Conservation (phyloP, 2,797 vertebrate genomes). For the Leptoclinus maculatus region DNA sequence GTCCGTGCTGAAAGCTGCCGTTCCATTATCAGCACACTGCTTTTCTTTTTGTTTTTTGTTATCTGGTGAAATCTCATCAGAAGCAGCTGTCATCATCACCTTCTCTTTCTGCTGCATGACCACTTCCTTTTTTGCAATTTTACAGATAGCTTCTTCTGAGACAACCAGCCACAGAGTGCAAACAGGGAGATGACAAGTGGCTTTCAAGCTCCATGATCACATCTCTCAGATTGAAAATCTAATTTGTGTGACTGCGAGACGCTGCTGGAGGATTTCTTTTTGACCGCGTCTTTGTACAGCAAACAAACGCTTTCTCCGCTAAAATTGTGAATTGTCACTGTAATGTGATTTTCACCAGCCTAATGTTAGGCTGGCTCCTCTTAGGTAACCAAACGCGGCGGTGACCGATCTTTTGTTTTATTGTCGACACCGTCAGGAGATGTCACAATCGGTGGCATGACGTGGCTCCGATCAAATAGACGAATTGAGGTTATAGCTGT, state of each 20-base stretch:
- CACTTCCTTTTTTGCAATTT: slow-evolving; percentile 63
- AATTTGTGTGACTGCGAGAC: slow-evolving; percentile 46
- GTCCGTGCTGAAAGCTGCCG: slow-evolving; percentile 22
- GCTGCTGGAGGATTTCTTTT: slow-evolving; percentile 24
- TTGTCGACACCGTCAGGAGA: slow-evolving; percentile 27
- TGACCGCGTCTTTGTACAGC: slow-evolving; percentile 12
- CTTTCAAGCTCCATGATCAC: slow-evolving; percentile 53
- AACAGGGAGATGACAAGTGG: slow-evolving; percentile 63
- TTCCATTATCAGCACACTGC: slow-evolving; percentile 36
- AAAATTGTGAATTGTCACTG: slow-evolving; percentile 3
- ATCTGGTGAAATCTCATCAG: slow-evolving; percentile 57
- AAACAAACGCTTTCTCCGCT: slow-evolving; percentile 38
- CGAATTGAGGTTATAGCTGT: slow-evolving; percentile 51
- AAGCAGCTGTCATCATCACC: slow-evolving; percentile 56
- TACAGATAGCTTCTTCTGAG: slow-evolving; percentile 58
- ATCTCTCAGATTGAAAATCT: slow-evolving; percentile 53
- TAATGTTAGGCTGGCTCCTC: slow-evolving; percentile 17
- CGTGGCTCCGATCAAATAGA: background rate
- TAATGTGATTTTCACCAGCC: slow-evolving; percentile 33
- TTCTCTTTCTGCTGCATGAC: slow-evolving; percentile 60
- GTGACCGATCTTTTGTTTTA: slow-evolving; percentile 23
- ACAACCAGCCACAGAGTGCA: slow-evolving; percentile 27
- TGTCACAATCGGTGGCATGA: background rate
- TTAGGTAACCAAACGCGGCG: background rate
- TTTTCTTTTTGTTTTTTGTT: slow-evolving; percentile 16